Evolutionary conservation across 2,113 vertebrate species (phyloP).

Genomic region (Silurus glanis): DNA sequence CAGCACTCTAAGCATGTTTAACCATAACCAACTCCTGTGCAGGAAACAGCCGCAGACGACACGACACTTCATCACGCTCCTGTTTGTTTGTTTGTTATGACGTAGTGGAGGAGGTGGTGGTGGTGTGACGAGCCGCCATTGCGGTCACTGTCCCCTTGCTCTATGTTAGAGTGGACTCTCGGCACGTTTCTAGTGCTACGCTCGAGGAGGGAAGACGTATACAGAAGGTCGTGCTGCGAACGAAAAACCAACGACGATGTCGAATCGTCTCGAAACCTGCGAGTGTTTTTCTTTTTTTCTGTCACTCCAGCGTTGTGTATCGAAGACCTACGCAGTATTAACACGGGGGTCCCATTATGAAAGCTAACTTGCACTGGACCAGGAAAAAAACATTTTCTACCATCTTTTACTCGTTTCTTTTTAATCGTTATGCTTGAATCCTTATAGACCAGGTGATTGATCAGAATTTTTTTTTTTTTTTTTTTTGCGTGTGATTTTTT

Average conservation of each 20-base stretch:
- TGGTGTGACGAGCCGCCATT: slow-evolving; percentile 71
- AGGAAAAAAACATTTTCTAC: background rate
- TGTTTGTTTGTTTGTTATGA: slow-evolving; percentile 36
- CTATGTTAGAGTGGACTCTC: slow-evolving; percentile 96
- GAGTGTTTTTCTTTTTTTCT: background rate
- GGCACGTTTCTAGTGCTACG: slow-evolving; percentile 88
- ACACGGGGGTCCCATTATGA: background rate
- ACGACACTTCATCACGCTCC: slow-evolving; percentile 50
- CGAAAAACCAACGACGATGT: background rate
- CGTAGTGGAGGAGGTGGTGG: slow-evolving; percentile 59
- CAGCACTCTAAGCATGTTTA: slow-evolving; percentile 25
- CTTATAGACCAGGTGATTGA: background rate
- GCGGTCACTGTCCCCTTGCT: slow-evolving; percentile 79
- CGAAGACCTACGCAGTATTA: slow-evolving; percentile 44
- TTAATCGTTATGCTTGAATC: background rate
- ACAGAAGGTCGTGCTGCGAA: slow-evolving; percentile 28
- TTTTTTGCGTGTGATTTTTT: background rate
- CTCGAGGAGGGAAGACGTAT: slow-evolving; percentile 31
- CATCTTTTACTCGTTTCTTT: background rate
- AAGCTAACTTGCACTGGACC: background rate
- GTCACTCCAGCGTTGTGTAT: slow-evolving; percentile 9
- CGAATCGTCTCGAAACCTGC: background rate
- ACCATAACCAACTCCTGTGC: slow-evolving; percentile 1
- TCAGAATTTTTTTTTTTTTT: background rate
- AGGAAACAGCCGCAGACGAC: background rate